Evolutionary conservation across 1,140 invertebrate species (phyloP).

Genomic region (Spodoptera litura): DNA sequence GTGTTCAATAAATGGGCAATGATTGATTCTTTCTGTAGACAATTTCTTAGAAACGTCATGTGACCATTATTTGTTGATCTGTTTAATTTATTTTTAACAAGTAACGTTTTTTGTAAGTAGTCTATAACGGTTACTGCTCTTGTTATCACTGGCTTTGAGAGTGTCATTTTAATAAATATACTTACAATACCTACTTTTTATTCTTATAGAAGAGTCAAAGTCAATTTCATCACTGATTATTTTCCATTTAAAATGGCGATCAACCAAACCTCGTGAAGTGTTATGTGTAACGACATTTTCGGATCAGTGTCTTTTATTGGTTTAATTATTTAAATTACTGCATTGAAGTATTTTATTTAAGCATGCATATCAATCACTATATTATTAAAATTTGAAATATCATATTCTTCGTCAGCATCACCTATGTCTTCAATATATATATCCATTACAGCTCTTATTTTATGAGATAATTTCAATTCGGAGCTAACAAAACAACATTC

Average conservation of each 20-base stretch:
- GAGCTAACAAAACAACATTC: not conserved
- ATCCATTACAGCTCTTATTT: not conserved
- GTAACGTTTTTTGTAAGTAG: not conserved
- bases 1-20: not conserved
- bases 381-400: not conserved
- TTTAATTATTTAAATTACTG: no score
- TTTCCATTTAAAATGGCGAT: no score
- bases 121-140: no score
- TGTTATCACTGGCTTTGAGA: no score
- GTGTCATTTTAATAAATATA: no score
- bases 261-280: no score
- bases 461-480: not conserved
- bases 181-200: no score
- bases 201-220: no score
- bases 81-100: conserved; percentile 1
- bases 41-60: not conserved
- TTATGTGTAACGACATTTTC: no score
- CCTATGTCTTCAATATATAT: not conserved
- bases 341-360: no score
- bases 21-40: not conserved
- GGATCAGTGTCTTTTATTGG: no score
- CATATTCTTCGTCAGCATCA: not conserved
- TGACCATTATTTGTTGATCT: not conserved
- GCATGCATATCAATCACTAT: not conserved
- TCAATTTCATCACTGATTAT: no score